phyloP scores from a whole-genome alignment of 2,888 invertebrate species.

The Elaeidobius kamerunicus region DNA sequence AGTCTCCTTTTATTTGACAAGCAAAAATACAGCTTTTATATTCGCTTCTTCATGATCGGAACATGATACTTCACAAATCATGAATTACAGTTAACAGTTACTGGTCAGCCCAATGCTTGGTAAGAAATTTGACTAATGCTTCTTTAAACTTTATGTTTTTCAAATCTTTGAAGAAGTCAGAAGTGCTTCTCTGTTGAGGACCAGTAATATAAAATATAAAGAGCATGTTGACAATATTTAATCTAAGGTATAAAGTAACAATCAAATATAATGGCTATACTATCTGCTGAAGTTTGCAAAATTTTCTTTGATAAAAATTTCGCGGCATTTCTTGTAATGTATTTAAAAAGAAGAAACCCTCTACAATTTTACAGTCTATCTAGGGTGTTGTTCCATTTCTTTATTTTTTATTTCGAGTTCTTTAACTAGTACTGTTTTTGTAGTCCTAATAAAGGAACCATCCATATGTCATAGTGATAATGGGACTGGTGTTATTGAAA shows the following conservation, averaged over 20 bases:
- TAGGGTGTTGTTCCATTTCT: conserved; percentile 14
- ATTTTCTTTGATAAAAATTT: conserved; percentile 36
- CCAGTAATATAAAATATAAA: conserved; percentile 27
- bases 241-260: conserved; percentile 35
- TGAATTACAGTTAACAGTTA: conserved; percentile 20
- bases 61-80: conserved; percentile 22
- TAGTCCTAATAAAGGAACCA: conserved; percentile 34
- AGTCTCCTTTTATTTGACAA: conserved; percentile 21
- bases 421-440: conserved; percentile 33
- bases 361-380: conserved; percentile 29
- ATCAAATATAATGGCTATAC: conserved; percentile 31
- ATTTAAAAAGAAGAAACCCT: conserved; percentile 32
- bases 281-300: conserved; percentile 30
- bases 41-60: conserved; percentile 30
- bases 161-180: conserved; percentile 26
- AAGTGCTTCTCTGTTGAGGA: conserved; percentile 25
- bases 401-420: conserved; percentile 31
- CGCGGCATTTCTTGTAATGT: conserved; percentile 24
- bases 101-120: conserved; percentile 36
- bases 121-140: conserved; percentile 38
- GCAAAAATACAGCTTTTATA: conserved; percentile 23
- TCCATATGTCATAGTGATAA: conserved; percentile 36
- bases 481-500: conserved; percentile 25
- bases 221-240: conserved; percentile 33
- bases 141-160: conserved; percentile 31